Base-by-base conservation (phyloP, 2,888 invertebrate genomes). In the Smittia sp. region DNA sequence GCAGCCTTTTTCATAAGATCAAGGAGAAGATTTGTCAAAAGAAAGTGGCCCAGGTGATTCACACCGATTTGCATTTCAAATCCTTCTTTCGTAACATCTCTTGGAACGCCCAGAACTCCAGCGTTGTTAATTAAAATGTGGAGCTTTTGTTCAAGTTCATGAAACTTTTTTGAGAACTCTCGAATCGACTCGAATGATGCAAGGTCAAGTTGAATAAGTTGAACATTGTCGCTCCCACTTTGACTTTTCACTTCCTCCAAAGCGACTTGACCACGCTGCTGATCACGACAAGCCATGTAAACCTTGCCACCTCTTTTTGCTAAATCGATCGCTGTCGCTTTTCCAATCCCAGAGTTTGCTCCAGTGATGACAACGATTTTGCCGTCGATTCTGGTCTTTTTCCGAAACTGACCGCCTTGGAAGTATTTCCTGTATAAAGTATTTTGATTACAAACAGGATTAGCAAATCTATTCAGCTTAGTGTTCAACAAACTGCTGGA, bases 81-180 rank as follows among this genome's bases (percentile, higher is more conserved):
- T 0, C 89, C 89, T 77, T 90, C 89, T 70, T 84, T 85, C 0
- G 90, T 89, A 73, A 83, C 81, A 0, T 84, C 81, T 73, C 84
- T 82, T 0, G 88, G 88, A 69, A 87, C 87, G 80, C 86, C 84
- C 88, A 88, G 77, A 25, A 93, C 88, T 0, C 89, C 93, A 11
- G 91, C 94, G 83, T 93, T 94, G 81, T 93, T 93, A 75, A 94
- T 88, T 63, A 94, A 81, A 73, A 93, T 83, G 80, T 93, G 85
- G 13, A 93, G 79, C 74, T 84, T 83, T 0, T 78, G 24, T 78
- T n/a, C 84, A 79, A 0, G 85, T 83, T 79, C 90, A 86, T 77
- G 90, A 90, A 76, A 82, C 82, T 81, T 76, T 52, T 82, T 77
- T 0, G 86, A 91, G 82, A 93, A 93, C 18, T 86, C 79, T 75